Conservation (phyloP, 92 coral and sea anemone species). For the Diadumene lineata region DNA sequence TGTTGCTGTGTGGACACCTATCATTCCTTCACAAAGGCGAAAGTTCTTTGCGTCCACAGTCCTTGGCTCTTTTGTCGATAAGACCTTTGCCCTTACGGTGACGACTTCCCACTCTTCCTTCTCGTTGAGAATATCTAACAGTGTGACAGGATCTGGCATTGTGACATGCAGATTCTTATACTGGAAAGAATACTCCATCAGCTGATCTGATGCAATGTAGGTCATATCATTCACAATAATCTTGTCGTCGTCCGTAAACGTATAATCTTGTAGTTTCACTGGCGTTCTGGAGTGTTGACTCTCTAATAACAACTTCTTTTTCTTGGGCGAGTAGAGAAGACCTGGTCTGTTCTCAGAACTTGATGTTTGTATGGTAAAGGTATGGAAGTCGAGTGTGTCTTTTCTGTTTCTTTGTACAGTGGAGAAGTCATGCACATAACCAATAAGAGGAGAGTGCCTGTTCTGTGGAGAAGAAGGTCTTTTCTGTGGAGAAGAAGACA, state of each 20-base stretch:
- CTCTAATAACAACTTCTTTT: conserved; percentile 37
- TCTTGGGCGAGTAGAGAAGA: conserved; percentile 20
- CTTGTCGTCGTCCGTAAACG: conserved; percentile 45
- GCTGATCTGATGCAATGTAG: conserved; percentile 38
- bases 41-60: conserved; percentile 35
- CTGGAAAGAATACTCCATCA: conserved; percentile 53
- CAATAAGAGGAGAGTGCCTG: too few relatives aligned
- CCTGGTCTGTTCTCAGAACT: conserved; percentile 39
- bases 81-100: conserved; percentile 39
- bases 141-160: conserved; percentile 8
- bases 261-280: conserved; percentile 42
- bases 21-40: conserved; percentile 11
- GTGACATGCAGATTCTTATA: conserved; percentile 10
- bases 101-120: conserved; percentile 52
- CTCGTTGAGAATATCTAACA: conserved; percentile 28
- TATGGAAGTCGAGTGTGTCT: conserved; percentile 58
- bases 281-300: conserved; percentile 35
- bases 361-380: conserved; percentile 49
- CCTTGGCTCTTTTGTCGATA: conserved; percentile 32
- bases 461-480: too few relatives aligned
- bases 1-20: conserved; percentile 25
- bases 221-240: conserved; percentile 64
- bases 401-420: conserved; percentile 37
- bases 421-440: conserved; percentile 15
- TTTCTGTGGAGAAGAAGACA: too few relatives aligned